These are phyloP conservation scores for Microhierax caerulescens DNA, from an alignment of 2,797 vertebrate genomes.

Conservation along the genomic window DNA sequence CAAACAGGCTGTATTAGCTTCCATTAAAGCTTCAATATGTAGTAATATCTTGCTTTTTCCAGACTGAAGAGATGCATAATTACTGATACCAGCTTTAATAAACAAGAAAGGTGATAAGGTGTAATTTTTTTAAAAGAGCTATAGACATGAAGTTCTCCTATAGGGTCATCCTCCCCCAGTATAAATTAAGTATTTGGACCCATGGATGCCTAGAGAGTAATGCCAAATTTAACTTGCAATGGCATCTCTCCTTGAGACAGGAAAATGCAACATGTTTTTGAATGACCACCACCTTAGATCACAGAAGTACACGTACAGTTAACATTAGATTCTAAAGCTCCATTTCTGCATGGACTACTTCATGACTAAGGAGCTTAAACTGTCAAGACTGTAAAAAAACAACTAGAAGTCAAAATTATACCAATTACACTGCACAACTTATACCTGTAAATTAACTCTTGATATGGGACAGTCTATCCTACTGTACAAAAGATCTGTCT, in stretches of 20 bases:
- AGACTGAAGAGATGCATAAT: not conserved
- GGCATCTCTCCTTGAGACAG: not conserved
- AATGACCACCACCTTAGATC: not conserved
- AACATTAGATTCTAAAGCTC: not conserved
- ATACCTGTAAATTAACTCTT: not conserved
- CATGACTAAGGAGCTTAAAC: not conserved
- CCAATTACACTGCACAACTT: not conserved
- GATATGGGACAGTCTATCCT: not conserved
- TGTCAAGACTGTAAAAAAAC: not conserved
- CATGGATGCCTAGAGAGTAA: not conserved
- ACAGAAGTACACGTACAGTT: not conserved
- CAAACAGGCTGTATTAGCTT: not conserved
- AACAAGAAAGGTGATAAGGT: not conserved
- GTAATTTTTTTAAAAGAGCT: not conserved
- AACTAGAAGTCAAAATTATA: not conserved
- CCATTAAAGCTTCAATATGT: not conserved
- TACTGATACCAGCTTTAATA: not conserved
- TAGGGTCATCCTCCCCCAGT: not conserved
- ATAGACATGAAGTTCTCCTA: not conserved
- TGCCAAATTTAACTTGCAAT: not conserved
- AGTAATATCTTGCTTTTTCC: not conserved
- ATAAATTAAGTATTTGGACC: not conserved
- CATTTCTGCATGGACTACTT: not conserved
- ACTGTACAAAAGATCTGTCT: not conserved
- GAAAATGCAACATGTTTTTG: not conserved